Evolutionary conservation across 2,888 invertebrate species (phyloP).

Genomic region (Elegia similella): DNA sequence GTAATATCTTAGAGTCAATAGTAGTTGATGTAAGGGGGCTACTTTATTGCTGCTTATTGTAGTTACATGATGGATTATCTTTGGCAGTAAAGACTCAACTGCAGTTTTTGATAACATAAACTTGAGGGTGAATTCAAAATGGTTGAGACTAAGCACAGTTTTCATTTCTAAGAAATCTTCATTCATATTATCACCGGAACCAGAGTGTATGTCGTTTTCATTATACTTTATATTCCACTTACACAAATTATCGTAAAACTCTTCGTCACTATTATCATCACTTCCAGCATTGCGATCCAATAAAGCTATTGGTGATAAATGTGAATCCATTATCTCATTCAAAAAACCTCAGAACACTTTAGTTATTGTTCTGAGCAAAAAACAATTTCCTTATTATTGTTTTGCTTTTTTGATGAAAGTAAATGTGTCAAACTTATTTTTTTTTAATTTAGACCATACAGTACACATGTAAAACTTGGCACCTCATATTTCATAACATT

Average conservation of each 20-base stretch:
- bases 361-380: no score
- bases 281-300: slow-evolving; percentile 18
- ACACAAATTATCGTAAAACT: slow-evolving; percentile 31
- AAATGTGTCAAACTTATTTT: no score
- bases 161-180: background rate
- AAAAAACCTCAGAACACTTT: no score
- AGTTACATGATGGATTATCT: background rate
- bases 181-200: background rate
- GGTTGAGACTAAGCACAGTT: background rate
- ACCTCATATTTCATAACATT: no score
- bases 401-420: no score
- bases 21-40: background rate
- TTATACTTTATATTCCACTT: slow-evolving; percentile 6
- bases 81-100: background rate
- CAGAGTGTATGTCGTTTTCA: background rate
- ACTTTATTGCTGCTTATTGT: background rate
- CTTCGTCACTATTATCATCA: slow-evolving; percentile 12
- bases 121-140: background rate
- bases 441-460: no score
- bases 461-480: no score
- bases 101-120: slow-evolving; percentile 5
- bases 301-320: slow-evolving; percentile 26
- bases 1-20: slow-evolving; percentile 1
- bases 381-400: no score
- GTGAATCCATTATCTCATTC: background rate